phyloP scores from a whole-genome alignment of 2,888 invertebrate genomes.

The Charanyca ferruginea region DNA sequence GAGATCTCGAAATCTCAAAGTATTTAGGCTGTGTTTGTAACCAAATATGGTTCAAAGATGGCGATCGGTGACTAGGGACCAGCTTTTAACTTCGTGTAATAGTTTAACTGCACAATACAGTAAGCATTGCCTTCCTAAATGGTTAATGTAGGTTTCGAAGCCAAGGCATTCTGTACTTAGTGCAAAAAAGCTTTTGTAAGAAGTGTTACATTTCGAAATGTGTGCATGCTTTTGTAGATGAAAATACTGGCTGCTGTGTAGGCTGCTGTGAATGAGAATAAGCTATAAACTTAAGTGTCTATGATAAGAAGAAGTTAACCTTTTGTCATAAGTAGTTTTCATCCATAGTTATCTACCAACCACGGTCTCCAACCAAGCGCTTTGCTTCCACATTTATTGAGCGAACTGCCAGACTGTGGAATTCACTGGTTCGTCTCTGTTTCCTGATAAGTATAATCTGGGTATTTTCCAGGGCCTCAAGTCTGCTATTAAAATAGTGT shows the following conservation, averaged over 20 bases:
- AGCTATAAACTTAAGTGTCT: too few relatives aligned
- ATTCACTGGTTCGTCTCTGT: too few relatives aligned
- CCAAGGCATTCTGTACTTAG: neutral
- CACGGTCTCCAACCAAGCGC: too few relatives aligned
- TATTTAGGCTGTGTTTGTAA: slow-evolving; percentile 11
- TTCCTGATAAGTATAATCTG: too few relatives aligned
- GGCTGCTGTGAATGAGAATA: too few relatives aligned
- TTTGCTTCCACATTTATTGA: too few relatives aligned
- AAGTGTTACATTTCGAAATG: neutral
- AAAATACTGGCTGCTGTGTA: slow-evolving; percentile 30
- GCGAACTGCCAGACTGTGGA: too few relatives aligned
- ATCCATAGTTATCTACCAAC: too few relatives aligned
- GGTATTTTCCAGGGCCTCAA: too few relatives aligned
- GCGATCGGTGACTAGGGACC: neutral
- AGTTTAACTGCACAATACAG: neutral
- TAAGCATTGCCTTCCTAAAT: neutral
- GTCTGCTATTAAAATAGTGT: too few relatives aligned
- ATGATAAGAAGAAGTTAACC: too few relatives aligned
- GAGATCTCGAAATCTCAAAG: slow-evolving; percentile 10
- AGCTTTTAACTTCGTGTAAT: neutral
- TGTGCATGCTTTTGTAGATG: neutral
- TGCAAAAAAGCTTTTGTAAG: neutral
- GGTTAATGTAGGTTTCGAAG: neutral
- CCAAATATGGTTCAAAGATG: slow-evolving; percentile 20
- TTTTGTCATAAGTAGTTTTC: too few relatives aligned